These are phyloP conservation scores for Sarcophaga rosellei DNA, from an alignment of 2,888 invertebrate species.

Conservation along the genomic window DNA sequence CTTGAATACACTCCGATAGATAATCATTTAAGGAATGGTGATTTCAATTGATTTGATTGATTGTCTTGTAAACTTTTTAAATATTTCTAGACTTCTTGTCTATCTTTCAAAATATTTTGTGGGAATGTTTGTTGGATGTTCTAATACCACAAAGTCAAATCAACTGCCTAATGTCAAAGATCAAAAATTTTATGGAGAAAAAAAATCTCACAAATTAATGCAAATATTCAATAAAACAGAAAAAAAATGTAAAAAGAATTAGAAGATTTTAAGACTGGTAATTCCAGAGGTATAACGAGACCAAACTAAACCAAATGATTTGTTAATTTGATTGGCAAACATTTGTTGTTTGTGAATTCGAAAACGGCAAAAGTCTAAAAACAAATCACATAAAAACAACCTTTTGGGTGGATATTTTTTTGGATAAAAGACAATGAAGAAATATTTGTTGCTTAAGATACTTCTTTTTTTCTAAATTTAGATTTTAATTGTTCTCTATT, in stretches of 20 bases:
- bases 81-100: too few relatives aligned
- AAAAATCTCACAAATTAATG: constrained; percentile 9
- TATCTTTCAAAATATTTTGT: neutral
- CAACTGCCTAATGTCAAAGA: constrained; percentile 41
- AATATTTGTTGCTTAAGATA: constrained; percentile 7
- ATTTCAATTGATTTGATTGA: too few relatives aligned
- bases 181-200: neutral
- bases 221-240: neutral
- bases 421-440: constrained; percentile 33
- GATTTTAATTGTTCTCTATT: constrained; percentile 61
- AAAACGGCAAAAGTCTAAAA: neutral
- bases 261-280: neutral
- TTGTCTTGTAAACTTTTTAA: too few relatives aligned
- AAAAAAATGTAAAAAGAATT: neutral
- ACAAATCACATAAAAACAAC: constrained; percentile 9
- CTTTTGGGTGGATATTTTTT: constrained; percentile 33
- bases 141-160: constrained; percentile 7
- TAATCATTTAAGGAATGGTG: too few relatives aligned
- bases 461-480: constrained; percentile 21
- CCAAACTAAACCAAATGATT: constrained; percentile 36
- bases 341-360: constrained; percentile 28
- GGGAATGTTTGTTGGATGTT: neutral
- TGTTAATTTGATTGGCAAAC: constrained; percentile 59
- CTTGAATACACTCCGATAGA: too few relatives aligned
- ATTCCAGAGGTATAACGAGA: constrained; percentile 5